A percentile compares a stretch with the other conserved stretches of the same genome.
phyloP scores from a whole-genome alignment of 1,140 invertebrate species.

The Brachionus angularis region DNA sequence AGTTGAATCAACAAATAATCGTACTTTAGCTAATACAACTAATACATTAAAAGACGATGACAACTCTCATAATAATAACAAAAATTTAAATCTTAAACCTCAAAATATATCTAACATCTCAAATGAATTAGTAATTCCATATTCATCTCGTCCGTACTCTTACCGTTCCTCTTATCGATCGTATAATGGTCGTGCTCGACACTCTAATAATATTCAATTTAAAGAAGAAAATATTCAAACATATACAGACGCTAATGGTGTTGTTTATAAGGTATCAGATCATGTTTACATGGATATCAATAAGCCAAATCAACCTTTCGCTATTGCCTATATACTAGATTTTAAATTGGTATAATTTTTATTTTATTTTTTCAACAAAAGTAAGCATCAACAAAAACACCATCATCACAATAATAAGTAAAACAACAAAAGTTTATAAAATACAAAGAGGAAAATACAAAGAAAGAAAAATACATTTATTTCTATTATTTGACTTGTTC shows the following conservation, averaged over 20 bases:
- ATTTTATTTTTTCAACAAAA: no score
- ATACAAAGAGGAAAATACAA: no score
- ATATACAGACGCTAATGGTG: constrained; percentile 33
- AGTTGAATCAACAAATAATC: no score
- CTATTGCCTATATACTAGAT: constrained; percentile 40
- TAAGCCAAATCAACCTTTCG: constrained; percentile 31
- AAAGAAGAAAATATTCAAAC: constrained; percentile 43
- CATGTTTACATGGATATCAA: constrained; percentile 44
- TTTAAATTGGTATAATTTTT: constrained; percentile 43
- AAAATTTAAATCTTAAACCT: neutral
- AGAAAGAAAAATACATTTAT: no score
- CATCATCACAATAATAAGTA: no score
- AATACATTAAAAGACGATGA: constrained; percentile 13
- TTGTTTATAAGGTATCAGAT: constrained; percentile 39
- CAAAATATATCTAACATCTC: neutral
- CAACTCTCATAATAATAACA: neutral
- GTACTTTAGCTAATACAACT: constrained; percentile 26
- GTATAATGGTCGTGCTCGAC: constrained; percentile 25
- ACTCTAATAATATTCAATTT: constrained; percentile 9
- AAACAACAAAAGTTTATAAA: no score
- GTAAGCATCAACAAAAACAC: no score
- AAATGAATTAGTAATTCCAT: neutral
- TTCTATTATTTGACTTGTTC: no score
- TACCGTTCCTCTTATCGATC: constrained; percentile 31
- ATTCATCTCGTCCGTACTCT: constrained; percentile 20